phyloP scores from a whole-genome alignment of 2,797 vertebrate species.

The Hydrolagus colliei region DNA sequence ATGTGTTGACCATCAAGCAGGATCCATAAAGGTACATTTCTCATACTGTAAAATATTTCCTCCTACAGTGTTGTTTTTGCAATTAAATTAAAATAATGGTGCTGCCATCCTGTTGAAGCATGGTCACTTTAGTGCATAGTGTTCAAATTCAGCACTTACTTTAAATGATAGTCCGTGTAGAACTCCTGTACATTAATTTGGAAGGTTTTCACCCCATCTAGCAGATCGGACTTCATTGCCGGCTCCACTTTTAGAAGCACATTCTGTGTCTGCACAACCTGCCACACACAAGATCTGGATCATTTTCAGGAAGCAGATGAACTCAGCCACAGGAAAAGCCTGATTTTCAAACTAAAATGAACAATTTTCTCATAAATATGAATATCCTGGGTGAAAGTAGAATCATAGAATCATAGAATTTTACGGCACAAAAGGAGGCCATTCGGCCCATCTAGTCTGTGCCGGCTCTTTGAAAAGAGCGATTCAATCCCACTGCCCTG shows the following conservation, averaged over 20 bases:
- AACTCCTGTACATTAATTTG: slow-evolving; percentile 51
- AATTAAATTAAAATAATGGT: not conserved
- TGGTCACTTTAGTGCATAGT: not conserved
- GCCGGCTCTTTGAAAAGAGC: no score
- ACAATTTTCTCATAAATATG: not conserved
- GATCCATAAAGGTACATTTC: not conserved
- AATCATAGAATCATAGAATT: no score
- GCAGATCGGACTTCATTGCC: slow-evolving; percentile 65
- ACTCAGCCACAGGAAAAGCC: not conserved
- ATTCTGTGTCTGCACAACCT: slow-evolving; percentile 65
- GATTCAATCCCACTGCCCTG: no score
- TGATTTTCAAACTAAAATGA: not conserved
- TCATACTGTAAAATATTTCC: not conserved
- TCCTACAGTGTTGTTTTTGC: not conserved
- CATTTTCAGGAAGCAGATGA: not conserved
- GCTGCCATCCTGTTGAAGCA: not conserved
- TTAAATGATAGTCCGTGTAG: slow-evolving; percentile 58
- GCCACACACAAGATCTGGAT: slow-evolving; percentile 30
- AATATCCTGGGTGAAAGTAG: not conserved
- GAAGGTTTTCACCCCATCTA: slow-evolving; percentile 55
- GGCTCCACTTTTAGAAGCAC: slow-evolving; percentile 62
- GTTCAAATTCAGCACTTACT: slow-evolving; percentile 46
- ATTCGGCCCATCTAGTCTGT: no score
- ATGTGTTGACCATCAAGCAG: not conserved
- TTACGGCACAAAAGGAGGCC: no score